A percentile compares a stretch with the other conserved stretches of the same genome.
Evolutionary conservation across 2,888 invertebrate species (phyloP).

Genomic region (Tryphoninae sp.): DNA sequence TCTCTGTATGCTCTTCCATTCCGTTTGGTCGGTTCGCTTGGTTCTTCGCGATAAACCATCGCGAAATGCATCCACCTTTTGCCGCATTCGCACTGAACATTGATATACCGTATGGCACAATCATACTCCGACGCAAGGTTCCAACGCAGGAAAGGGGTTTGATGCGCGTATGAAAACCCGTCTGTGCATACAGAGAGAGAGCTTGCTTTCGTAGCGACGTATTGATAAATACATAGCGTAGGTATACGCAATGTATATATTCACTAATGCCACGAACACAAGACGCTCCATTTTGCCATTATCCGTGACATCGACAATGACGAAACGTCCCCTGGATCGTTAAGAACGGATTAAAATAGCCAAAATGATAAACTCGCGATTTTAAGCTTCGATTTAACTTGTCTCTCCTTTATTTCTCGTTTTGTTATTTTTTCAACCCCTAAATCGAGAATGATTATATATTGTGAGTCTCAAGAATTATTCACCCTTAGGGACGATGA

Average conservation of each 20-base stretch:
- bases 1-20: slow-evolving; percentile 22
- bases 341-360: not conserved
- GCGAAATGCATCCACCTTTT: slow-evolving; percentile 20
- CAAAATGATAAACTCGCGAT: not conserved
- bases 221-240: not conserved
- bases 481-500: too few species aligned
- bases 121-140: not conserved
- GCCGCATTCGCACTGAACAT: slow-evolving; percentile 6
- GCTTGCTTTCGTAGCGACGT: slow-evolving; percentile 8
- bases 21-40: slow-evolving; percentile 48
- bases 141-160: not conserved
- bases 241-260: not conserved
- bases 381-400: not conserved
- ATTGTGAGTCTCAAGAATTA: too few species aligned
- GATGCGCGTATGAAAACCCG: not conserved
- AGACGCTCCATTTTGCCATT: too few species aligned
- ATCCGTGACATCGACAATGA: too few species aligned
- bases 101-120: not conserved
- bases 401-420: not conserved
- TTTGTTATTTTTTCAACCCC: slow-evolving; percentile 6
- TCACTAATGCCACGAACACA: not conserved
- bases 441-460: too few species aligned
- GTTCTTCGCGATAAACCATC: slow-evolving; percentile 48
- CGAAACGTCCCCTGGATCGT: too few species aligned
- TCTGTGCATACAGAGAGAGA: not conserved